phyloP scores from a whole-genome alignment of 2,888 invertebrate genomes.

The Ophioninae sp. region DNA sequence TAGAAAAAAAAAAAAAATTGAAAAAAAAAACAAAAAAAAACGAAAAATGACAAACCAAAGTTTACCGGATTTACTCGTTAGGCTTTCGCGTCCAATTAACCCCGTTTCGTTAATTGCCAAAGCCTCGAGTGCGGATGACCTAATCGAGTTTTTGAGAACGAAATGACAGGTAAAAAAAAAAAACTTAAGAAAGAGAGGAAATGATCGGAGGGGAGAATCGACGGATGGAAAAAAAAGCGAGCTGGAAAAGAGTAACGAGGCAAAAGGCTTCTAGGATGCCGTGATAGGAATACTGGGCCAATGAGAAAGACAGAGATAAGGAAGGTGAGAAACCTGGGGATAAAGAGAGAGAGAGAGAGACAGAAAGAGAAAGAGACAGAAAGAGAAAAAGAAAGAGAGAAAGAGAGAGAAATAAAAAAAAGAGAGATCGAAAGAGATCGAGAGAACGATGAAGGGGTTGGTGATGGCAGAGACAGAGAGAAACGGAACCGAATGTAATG shows the following conservation, averaged over 20 bases:
- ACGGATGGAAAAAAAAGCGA: slow-evolving; percentile 46
- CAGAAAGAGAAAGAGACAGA: slow-evolving; percentile 55
- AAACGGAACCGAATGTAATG: slow-evolving; percentile 56
- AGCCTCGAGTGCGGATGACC: slow-evolving; percentile 53
- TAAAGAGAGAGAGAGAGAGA: slow-evolving; percentile 64
- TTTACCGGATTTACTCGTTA: slow-evolving; percentile 30
- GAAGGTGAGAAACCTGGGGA: background rate
- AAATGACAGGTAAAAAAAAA: slow-evolving; percentile 36
- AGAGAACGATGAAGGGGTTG: slow-evolving; percentile 7
- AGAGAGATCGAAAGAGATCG: slow-evolving; percentile 5
- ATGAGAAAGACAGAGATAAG: background rate
- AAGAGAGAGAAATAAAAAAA: slow-evolving; percentile 3
- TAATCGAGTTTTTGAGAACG: slow-evolving; percentile 51
- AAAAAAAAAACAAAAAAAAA: too few species aligned
- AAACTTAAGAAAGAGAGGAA: slow-evolving; percentile 41
- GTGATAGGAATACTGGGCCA: slow-evolving; percentile 44
- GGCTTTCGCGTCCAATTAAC: slow-evolving; percentile 1
- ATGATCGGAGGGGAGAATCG: slow-evolving; percentile 18
- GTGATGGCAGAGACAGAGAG: slow-evolving; percentile 64
- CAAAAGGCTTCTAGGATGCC: slow-evolving; percentile 46
- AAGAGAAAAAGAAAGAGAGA: slow-evolving; percentile 60
- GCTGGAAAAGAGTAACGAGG: slow-evolving; percentile 39
- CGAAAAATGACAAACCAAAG: background rate
- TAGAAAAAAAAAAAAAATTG: too few species aligned
- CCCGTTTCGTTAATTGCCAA: slow-evolving; percentile 33